Evolutionary conservation across 2,888 invertebrate species (phyloP).

Genomic region (Sinelater perroti): DNA sequence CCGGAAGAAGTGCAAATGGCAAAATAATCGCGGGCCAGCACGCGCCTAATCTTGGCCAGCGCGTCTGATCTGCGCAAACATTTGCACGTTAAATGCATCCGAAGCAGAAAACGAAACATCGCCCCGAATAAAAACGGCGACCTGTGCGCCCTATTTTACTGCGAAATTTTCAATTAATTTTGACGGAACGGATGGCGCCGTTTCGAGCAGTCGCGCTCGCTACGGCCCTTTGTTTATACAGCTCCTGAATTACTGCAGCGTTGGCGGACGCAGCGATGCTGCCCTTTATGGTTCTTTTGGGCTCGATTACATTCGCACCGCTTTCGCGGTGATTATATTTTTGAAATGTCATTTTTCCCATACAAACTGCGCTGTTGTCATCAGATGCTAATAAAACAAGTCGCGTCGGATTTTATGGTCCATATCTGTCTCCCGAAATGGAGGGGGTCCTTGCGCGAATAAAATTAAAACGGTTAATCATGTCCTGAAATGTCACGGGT

Average conservation of each 20-base stretch:
- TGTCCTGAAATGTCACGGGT: too few species aligned
- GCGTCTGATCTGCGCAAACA: constrained; percentile 17
- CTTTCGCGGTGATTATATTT: constrained; percentile 7
- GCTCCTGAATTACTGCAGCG: constrained; percentile 29
- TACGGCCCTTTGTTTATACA: constrained; percentile 26
- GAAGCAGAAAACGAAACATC: constrained; percentile 16
- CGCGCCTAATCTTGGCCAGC: constrained; percentile 16
- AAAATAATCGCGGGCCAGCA: not conserved
- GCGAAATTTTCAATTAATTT: constrained; percentile 25
- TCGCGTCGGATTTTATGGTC: not conserved
- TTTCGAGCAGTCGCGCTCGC: constrained; percentile 17
- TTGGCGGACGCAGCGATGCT: constrained; percentile 16
- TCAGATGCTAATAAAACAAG: not conserved
- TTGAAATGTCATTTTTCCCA: not conserved
- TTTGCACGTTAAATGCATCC: constrained; percentile 19
- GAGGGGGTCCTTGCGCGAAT: not conserved
- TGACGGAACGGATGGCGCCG: constrained; percentile 16
- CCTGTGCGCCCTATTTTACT: constrained; percentile 5
- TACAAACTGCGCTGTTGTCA: not conserved
- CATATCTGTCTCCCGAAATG: not conserved
- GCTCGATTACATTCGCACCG: constrained; percentile 2
- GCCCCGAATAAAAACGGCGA: constrained; percentile 4
- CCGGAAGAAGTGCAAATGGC: constrained; percentile 8
- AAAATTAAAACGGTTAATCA: constrained; percentile 1
- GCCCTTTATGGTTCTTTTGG: not conserved